Evolutionary conservation across 2,113 vertebrate genomes (phyloP).

Genomic region (Pollachius pollachius): DNA sequence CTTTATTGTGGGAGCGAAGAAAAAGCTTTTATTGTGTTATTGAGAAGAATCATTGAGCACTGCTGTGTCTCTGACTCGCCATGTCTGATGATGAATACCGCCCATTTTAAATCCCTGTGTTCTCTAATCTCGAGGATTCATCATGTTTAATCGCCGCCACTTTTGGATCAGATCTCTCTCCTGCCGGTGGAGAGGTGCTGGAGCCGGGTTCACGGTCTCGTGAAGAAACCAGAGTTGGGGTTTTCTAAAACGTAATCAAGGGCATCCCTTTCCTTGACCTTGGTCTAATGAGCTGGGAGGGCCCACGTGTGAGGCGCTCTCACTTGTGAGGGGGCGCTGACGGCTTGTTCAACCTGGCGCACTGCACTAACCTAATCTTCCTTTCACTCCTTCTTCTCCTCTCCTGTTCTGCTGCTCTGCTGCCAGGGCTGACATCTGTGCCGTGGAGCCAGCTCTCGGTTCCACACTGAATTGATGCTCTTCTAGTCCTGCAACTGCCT

Average conservation of each 20-base stretch:
- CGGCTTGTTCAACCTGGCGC: neutral
- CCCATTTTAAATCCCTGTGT: neutral
- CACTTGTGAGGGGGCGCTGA: neutral
- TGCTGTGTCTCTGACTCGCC: slow-evolving; percentile 10
- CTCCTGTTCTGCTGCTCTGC: neutral
- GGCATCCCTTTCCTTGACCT: neutral
- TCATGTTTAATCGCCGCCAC: neutral
- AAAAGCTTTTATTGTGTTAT: slow-evolving; percentile 1
- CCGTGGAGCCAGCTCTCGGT: no score
- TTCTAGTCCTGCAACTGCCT: no score
- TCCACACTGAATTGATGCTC: no score
- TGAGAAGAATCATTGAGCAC: slow-evolving; percentile 11
- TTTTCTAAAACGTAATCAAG: neutral
- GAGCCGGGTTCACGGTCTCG: neutral
- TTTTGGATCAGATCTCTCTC: neutral
- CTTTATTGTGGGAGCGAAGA: slow-evolving; percentile 31
- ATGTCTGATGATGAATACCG: slow-evolving; percentile 4
- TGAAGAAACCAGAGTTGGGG: neutral
- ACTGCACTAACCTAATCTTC: slow-evolving; percentile 41
- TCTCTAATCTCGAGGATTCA: slow-evolving; percentile 12
- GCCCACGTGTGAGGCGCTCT: no score
- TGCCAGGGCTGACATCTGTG: neutral
- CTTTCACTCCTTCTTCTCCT: slow-evolving; percentile 40
- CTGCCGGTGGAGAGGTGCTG: neutral
- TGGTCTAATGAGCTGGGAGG: neutral